phyloP scores from a whole-genome alignment of 2,113 vertebrate genomes.

The Channa argus region DNA sequence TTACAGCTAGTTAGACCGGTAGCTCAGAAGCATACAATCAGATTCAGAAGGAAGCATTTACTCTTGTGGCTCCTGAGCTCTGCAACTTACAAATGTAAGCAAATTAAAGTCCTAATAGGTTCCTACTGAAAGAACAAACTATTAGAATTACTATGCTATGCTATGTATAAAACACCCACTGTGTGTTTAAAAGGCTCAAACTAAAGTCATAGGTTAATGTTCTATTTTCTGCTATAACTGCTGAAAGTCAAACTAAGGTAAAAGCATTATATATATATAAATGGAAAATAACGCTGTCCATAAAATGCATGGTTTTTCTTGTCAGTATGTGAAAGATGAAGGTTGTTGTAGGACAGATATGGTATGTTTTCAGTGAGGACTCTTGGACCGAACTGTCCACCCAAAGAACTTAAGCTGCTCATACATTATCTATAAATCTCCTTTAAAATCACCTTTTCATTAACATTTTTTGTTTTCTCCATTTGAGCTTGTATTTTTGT shows the following conservation, averaged over 20 bases:
- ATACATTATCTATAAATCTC: not conserved
- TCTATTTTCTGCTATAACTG: not conserved
- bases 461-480: not conserved
- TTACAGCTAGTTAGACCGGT: no score
- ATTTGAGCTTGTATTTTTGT: not conserved
- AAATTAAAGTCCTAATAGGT: no score
- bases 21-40: no score
- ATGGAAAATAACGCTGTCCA: not conserved
- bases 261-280: not conserved
- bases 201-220: no score
- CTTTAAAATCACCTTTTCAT: not conserved
- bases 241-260: not conserved
- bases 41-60: no score
- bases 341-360: not conserved
- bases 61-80: no score
- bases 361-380: not conserved
- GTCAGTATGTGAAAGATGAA: not conserved
- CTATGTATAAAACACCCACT: no score
- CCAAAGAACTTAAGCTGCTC: slow-evolving; percentile 27
- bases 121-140: no score
- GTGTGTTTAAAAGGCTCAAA: no score
- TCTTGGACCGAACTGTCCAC: not conserved
- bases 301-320: not conserved
- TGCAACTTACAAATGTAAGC: no score
- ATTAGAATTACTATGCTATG: no score